Conservation (phyloP, 2,888 invertebrate genomes). For the Tinea trinotella region DNA sequence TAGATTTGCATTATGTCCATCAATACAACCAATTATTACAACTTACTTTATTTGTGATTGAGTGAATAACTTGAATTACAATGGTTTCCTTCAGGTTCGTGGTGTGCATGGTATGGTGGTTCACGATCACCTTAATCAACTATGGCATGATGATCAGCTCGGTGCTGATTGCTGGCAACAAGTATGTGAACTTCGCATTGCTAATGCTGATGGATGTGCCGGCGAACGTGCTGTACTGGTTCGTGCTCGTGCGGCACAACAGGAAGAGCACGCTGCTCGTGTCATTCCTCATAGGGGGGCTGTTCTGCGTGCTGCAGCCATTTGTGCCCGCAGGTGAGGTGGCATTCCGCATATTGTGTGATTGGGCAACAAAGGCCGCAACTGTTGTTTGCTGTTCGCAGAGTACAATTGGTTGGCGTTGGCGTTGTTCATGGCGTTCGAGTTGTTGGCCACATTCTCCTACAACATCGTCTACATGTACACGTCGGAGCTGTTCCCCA, state of each 20-base stretch:
- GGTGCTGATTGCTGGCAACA: conserved; percentile 58
- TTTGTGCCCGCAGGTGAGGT: conserved; percentile 50
- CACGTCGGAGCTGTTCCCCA: conserved; percentile 83
- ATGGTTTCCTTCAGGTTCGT: conserved; percentile 34
- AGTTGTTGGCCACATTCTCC: conserved; percentile 77
- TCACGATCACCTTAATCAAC: conserved; percentile 61
- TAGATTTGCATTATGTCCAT: too few relatives aligned
- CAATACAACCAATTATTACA: too few relatives aligned
- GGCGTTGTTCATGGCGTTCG: conserved; percentile 73
- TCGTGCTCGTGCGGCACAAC: conserved; percentile 51
- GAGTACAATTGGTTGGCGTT: conserved; percentile 53
- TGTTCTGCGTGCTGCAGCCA: conserved; percentile 54
- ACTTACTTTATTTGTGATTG: not conserved
- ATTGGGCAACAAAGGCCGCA: not conserved
- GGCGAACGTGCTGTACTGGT: conserved; percentile 57
- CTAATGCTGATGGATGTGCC: conserved; percentile 62
- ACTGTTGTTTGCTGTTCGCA: conserved; percentile 25
- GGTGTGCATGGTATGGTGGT: conserved; percentile 62
- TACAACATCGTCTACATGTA: conserved; percentile 79
- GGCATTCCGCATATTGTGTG: too few relatives aligned
- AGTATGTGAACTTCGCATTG: conserved; percentile 57
- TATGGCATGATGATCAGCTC: conserved; percentile 67
- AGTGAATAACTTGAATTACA: not conserved
- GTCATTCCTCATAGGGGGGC: conserved; percentile 52
- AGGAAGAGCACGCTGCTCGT: conserved; percentile 45